phyloP scores from a whole-genome alignment of 1,140 invertebrate species.

The Drosophila murphyi region DNA sequence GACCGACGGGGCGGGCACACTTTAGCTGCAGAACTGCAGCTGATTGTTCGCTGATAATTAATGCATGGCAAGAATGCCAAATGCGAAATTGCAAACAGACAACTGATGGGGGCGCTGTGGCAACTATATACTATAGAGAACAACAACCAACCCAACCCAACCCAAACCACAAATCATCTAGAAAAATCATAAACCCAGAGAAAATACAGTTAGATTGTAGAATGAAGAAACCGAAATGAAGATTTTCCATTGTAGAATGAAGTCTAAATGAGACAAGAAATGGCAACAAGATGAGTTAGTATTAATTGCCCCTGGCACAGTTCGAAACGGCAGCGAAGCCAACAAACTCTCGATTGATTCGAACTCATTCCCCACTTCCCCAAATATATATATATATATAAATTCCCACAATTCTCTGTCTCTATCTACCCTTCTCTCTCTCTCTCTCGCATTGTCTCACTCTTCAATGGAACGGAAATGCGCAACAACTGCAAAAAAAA shows the following conservation, averaged over 20 bases:
- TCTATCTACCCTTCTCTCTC: background rate
- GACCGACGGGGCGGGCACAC: background rate
- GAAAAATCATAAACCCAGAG: too few relatives aligned
- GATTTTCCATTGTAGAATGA: too few relatives aligned
- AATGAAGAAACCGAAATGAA: too few relatives aligned
- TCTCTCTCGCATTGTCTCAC: background rate
- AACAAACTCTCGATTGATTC: slow-evolving; percentile 39
- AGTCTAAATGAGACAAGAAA: too few relatives aligned
- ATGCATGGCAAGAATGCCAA: slow-evolving; percentile 68
- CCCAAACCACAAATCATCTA: too few relatives aligned
- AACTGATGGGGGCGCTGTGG: background rate
- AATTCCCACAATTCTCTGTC: background rate
- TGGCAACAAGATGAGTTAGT: background rate
- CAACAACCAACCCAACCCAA: background rate
- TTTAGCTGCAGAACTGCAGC: background rate
- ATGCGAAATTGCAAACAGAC: slow-evolving; percentile 21
- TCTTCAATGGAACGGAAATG: slow-evolving; percentile 40
- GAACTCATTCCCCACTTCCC: slow-evolving; percentile 23
- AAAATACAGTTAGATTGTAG: too few relatives aligned
- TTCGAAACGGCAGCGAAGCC: slow-evolving; percentile 33
- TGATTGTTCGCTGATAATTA: slow-evolving; percentile 75
- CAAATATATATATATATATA: background rate
- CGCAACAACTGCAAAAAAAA: slow-evolving; percentile 31
- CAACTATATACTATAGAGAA: background rate
- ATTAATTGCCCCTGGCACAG: slow-evolving; percentile 1